These are phyloP conservation scores for Agonopterix alstromeriana DNA, from an alignment of 2,888 invertebrate species.

Conservation along the genomic window DNA sequence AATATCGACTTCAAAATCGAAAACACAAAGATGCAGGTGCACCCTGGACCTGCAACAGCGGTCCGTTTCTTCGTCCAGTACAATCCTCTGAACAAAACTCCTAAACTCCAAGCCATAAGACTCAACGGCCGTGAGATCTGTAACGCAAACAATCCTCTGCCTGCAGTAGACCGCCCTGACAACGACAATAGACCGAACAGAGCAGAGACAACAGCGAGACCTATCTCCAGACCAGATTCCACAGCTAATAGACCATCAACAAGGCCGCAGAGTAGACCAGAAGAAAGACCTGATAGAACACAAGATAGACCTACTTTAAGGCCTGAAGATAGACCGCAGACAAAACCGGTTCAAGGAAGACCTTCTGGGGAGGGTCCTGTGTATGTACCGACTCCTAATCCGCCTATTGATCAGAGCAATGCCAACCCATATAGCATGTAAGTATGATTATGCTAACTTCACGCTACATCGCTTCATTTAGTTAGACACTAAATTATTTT, in stretches of 20 bases:
- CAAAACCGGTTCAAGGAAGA: constrained; percentile 39
- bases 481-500: no score
- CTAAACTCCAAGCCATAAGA: constrained; percentile 64
- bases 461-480: no score
- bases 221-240: constrained; percentile 16
- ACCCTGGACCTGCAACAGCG: constrained; percentile 72
- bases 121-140: constrained; percentile 79
- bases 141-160: constrained; percentile 53
- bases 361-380: constrained; percentile 43
- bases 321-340: constrained; percentile 35
- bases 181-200: constrained; percentile 4
- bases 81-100: constrained; percentile 61
- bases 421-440: constrained; percentile 50
- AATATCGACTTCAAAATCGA: constrained; percentile 77
- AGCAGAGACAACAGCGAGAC: constrained; percentile 6
- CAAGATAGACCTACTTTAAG: constrained; percentile 17
- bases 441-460: constrained; percentile 23
- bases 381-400: constrained; percentile 39
- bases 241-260: constrained; percentile 12
- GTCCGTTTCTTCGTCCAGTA: constrained; percentile 79
- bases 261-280: constrained; percentile 6
- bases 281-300: constrained; percentile 10
- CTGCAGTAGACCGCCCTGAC: constrained; percentile 32
- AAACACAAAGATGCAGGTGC: constrained; percentile 74
- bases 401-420: constrained; percentile 26